Evolutionary conservation across 2,888 invertebrate species (phyloP), one percentile per base, ranked within the genome.

Genomic region (Pseudococcus jackbeardsleyi): DNA sequence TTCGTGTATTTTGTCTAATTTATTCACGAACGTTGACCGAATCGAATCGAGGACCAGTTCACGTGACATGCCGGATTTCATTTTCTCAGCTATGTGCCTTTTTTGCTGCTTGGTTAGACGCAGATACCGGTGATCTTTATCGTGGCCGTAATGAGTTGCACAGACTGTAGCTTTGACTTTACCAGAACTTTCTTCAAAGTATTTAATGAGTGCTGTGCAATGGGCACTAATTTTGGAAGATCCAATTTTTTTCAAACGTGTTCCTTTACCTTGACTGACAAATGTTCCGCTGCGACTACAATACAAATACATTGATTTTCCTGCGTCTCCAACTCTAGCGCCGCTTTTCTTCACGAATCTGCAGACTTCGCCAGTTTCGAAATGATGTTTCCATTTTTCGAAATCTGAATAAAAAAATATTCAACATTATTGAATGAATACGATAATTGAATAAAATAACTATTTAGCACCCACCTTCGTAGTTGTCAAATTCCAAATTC

Each of bases 261-360:
- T 88, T 59, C 89, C 89, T 77, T 89, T 90, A 12, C 89, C 88
- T n/a, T 89, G 89, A 50, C 89, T 89, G 17, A 89, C 89, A 42
- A 89, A 90, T 26, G 89, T 82, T 33, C 89, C 89, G 22, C 89
- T 89, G 3, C 89, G 89, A 89, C 89, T 89, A 85, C 90, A 90
- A 17, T 88, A 89, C 79, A 89, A 86, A 54, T 89, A 89, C 26
- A 89, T 88, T 11, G 89, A 87, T 87, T 89, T 89, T 33, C 90
- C 90, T 82, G 89, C 85, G 1, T 89, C 86, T 26, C 87, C 86
- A 5, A 89, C 88, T 46, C 89, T 86, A 22, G 89, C 86, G 22
- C 90, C 90, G 85, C 90, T 90, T 77, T 89, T 90, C 82, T 89
- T 89, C n/a, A 90, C 90, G 72, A 90, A 90, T 64, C 90, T 89